Evolutionary conservation across 1,140 invertebrate genomes (phyloP), one percentile per base, ranked within the genome.

Genomic region (Heliconius eleuchia): DNA sequence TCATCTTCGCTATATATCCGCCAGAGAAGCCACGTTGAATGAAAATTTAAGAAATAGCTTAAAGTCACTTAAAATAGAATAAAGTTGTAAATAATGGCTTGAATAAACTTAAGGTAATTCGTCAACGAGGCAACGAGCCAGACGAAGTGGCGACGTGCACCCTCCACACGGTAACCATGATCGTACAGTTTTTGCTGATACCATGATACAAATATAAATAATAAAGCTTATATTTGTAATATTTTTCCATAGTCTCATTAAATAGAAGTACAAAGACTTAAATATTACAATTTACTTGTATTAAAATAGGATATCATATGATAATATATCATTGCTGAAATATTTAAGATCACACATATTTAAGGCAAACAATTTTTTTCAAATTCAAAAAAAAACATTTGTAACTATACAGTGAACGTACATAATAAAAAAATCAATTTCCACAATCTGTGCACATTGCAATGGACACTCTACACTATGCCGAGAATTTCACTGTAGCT

Each of bases 91-190:
- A 71, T 76, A 57, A 76, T 72, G 74, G 85, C 80, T 80, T 78
- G 88, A 88, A 89, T 90, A 86, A 87, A 89, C 78, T 85, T 86
- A 82, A 89, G 87, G 88, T 86, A 89, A 87, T 87, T 87, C 82
- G 83, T 83, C 85, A 87, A 84, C 84, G 83, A 84, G 83, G 81
- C 81, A 82, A 86, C 82, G 81, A 85, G 84, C 83, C 83, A 82
- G 80, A 74, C 80, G 77, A 81, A 77, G 78, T 84, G 83, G 80
- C 83, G 60, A 80, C 74, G 74, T 79, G 77, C 72, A 60, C 57
- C 75, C 77, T 76, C 52, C 66, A 23, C 76, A 77, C 37, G 80
- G 81, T 84, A 79, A 84, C 85, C 84, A 84, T 80, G 71, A 71
- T 66, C 13, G 46, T 42, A 23, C 57, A 19, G 9, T 72, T 66